phyloP scores from a whole-genome alignment of 2,797 vertebrate genomes.

The Anas bahamensis region DNA sequence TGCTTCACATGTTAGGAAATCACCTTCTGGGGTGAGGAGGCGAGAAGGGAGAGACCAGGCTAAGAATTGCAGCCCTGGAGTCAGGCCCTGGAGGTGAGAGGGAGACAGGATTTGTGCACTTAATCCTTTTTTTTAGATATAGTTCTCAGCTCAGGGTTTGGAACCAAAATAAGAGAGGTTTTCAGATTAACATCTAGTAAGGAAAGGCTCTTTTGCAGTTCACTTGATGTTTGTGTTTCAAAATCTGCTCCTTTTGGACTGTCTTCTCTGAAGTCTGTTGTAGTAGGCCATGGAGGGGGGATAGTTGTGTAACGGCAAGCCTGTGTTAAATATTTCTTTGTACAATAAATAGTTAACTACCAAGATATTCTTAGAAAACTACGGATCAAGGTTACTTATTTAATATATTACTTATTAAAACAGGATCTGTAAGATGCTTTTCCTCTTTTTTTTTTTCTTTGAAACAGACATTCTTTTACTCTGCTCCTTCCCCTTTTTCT shows the following conservation, averaged over 20 bases:
- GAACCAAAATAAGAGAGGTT: neutral
- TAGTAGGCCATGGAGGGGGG: neutral
- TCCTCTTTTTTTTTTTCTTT: neutral
- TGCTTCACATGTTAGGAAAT: neutral
- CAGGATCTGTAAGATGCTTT: neutral
- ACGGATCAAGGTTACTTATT: neutral
- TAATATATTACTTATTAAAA: slow-evolving; percentile 3
- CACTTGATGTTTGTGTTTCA: neutral
- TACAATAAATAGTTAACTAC: neutral
- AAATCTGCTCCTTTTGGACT: neutral
- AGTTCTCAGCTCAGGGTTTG: neutral
- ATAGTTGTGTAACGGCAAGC: neutral
- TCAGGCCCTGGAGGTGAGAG: neutral
- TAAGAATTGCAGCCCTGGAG: neutral
- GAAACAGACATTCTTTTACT: neutral
- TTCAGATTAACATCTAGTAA: neutral
- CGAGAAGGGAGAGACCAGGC: neutral
- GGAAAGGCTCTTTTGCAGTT: neutral
- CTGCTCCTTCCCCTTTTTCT: neutral
- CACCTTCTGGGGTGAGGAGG: neutral
- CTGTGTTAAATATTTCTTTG: neutral
- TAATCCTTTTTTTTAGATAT: neutral
- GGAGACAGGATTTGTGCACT: neutral
- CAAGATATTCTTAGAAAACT: slow-evolving; percentile 7
- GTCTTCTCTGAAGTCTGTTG: neutral